phyloP scores from a whole-genome alignment of 2,888 invertebrate genomes.

The Ypsolopha sequella region DNA sequence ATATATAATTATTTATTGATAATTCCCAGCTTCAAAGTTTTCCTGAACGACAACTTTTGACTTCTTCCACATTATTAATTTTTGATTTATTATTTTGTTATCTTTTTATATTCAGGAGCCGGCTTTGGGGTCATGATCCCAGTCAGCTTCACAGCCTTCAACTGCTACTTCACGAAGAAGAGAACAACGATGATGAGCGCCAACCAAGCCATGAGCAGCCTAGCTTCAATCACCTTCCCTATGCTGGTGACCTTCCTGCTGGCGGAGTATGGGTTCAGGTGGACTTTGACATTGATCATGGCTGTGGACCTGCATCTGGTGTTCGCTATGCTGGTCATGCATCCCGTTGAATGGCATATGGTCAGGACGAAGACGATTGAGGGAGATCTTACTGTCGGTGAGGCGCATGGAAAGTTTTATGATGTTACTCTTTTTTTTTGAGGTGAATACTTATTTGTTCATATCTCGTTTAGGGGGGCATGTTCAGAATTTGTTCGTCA shows the following conservation, averaged over 20 bases:
- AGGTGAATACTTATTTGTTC: no score
- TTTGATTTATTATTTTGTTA: no score
- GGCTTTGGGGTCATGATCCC: constrained; percentile 82
- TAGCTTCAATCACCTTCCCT: constrained; percentile 78
- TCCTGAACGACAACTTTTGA: no score
- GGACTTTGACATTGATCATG: constrained; percentile 75
- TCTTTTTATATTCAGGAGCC: constrained; percentile 69
- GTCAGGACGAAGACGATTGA: constrained; percentile 19
- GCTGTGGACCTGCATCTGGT: constrained; percentile 76
- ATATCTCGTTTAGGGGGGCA: no score
- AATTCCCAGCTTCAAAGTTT: no score
- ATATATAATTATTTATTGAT: no score
- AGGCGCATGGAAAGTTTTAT: not conserved
- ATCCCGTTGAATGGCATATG: constrained; percentile 81
- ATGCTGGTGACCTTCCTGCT: constrained; percentile 73
- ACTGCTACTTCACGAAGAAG: constrained; percentile 78
- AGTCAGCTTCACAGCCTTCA: constrained; percentile 79
- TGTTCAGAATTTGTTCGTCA: no score
- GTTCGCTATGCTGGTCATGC: constrained; percentile 78
- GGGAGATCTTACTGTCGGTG: not conserved
- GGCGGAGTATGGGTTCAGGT: constrained; percentile 76
- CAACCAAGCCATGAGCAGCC: constrained; percentile 78
- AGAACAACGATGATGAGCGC: constrained; percentile 81
- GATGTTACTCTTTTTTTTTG: no score
- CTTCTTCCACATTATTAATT: no score